Base-by-base conservation (phyloP, 2,797 vertebrate species). In the Oryzias sinensis region DNA sequence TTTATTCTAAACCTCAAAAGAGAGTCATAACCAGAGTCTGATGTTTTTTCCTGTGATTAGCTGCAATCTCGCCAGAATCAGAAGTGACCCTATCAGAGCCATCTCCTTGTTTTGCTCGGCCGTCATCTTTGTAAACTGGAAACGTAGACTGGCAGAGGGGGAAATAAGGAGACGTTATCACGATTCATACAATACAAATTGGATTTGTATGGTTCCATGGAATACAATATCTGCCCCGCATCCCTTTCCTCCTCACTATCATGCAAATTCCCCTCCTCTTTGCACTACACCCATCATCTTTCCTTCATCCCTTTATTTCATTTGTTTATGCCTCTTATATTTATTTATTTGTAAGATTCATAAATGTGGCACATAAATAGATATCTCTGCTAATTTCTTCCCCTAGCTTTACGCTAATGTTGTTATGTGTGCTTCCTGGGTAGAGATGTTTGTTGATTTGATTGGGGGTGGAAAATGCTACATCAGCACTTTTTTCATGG, bases 81-180 rank as follows among this genome's bases (percentile, higher is more conserved):
- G 66, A 62, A 49, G 43, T 37, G 46, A 56, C 14, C 49, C 77
- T 69, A 85, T 81, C 72, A 71, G 56, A 77, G 66, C n/a, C 46
- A 13, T 68, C 48, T 64, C 14, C 45, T 56, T 53, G 57, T 79
- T 72, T 68, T 20, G 62, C 49, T 62, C 62, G 20, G 22, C 1
- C 3, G 49, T 68, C 58, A 9, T 53, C 77, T 70, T 79, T 73
- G 76, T 62, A 22, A 44, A 59, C 49, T 54, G 79, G 66, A 66
- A 68, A 56, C 62, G 25, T 41, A 77, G 59, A 68, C 62, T 75
- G 70, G 53, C 77, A 72, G 49, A 20, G 70, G 66, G 60, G 86
- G 79, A 88, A 85, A 89, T 84, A 77, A 85, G 72, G 63, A 77
- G 65, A 73, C 59, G 15, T 76, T 86, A 87, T 89, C 81, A 29